Percentiles rank a stretch among this genome's conserved stretches.
phyloP scores from a whole-genome alignment of 2,797 vertebrate species.

The Sphenopsis melanotis region DNA sequence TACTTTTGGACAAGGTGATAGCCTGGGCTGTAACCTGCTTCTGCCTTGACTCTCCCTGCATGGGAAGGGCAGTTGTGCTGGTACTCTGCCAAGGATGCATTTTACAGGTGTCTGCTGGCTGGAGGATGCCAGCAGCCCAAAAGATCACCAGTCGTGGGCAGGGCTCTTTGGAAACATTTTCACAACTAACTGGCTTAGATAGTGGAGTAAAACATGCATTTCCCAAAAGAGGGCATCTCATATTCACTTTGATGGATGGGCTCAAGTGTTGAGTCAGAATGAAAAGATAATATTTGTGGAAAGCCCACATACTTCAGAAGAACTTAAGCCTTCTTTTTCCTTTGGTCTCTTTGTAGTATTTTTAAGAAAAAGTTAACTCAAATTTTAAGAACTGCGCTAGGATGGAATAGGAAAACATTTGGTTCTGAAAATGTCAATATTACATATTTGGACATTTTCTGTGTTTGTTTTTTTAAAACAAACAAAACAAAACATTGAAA shows the following conservation, averaged over 20 bases:
- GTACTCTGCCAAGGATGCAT: not conserved
- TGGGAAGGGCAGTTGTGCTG: not conserved
- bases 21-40: not conserved
- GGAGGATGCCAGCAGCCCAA: not conserved
- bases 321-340: not conserved
- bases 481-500: constrained; percentile 58
- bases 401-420: constrained; percentile 52
- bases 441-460: constrained; percentile 52
- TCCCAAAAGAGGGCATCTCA: not conserved
- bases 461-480: constrained; percentile 8
- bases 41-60: not conserved
- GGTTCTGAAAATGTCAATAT: constrained; percentile 60
- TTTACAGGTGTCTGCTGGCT: not conserved
- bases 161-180: not conserved
- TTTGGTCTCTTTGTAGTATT: not conserved
- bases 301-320: not conserved
- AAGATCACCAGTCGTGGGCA: not conserved
- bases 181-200: not conserved
- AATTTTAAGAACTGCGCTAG: constrained; percentile 22
- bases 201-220: not conserved
- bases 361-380: constrained; percentile 11
- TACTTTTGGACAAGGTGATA: not conserved
- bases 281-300: not conserved
- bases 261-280: not conserved
- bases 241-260: not conserved